Conservation (phyloP, 2,797 vertebrate species). For the Lepilemur septentrionalis region DNA sequence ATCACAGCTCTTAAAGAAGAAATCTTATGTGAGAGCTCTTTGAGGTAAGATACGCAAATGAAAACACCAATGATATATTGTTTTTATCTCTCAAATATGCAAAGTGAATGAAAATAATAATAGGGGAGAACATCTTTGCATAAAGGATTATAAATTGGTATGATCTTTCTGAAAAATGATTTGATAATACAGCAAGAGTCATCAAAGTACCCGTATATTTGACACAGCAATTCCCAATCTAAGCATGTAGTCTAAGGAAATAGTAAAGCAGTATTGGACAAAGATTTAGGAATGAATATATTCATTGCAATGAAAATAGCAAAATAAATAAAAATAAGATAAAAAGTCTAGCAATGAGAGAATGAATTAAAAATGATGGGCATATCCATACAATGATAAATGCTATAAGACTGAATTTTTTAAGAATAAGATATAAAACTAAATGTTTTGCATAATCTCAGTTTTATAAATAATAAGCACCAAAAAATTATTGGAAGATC, state of each 20-base stretch:
- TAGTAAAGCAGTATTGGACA: background rate
- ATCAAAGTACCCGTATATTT: background rate
- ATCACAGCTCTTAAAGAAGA: constrained; percentile 4
- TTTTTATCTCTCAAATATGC: constrained; percentile 25
- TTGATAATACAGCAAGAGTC: background rate
- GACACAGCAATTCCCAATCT: background rate
- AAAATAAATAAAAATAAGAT: background rate
- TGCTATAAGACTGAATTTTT: background rate
- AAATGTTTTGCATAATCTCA: background rate
- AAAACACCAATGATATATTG: background rate
- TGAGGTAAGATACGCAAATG: constrained; percentile 14
- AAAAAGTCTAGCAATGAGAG: background rate
- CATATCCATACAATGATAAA: background rate
- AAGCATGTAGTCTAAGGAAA: background rate
- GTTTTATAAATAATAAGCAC: background rate
- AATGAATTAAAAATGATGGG: background rate
- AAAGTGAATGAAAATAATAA: background rate
- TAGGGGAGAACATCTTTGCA: background rate
- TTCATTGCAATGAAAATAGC: constrained; percentile 37
- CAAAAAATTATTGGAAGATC: background rate
- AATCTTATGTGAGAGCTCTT: background rate
- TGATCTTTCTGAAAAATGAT: background rate
- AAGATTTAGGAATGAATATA: background rate
- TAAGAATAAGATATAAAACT: background rate
- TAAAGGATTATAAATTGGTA: background rate